Percentiles rank a stretch among this genome's conserved stretches.
Conservation (phyloP, 2,888 invertebrate species). For the Drosophila mercatorum region DNA sequence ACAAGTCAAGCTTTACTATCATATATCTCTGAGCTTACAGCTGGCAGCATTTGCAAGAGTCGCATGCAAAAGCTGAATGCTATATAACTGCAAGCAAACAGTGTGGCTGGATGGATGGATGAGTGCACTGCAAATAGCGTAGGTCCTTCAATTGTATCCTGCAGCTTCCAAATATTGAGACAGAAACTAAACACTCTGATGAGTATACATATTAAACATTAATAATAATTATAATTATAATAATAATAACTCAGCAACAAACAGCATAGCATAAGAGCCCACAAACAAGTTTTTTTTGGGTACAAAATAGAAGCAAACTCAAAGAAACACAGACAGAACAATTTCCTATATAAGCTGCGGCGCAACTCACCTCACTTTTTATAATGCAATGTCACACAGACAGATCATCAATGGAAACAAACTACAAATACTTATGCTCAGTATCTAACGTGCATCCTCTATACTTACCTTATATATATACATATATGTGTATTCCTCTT, state of each 20-base stretch:
- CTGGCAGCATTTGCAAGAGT: conserved; percentile 14
- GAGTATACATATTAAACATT: conserved; percentile 20
- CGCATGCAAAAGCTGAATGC: conserved; percentile 44
- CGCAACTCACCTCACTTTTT: conserved; percentile 59
- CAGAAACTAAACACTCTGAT: conserved; percentile 30
- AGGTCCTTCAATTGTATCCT: conserved; percentile 41
- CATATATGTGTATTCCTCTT: background rate
- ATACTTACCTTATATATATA: conserved; percentile 14
- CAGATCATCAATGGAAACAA: conserved; percentile 40
- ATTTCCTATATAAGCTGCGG: conserved; percentile 59
- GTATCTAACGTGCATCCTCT: conserved; percentile 1
- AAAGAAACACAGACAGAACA: conserved; percentile 8
- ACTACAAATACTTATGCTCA: conserved; percentile 29
- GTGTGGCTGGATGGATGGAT: conserved; percentile 9
- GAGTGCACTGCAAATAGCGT: conserved; percentile 12
- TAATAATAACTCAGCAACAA: conserved; percentile 13
- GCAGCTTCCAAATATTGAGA: conserved; percentile 56
- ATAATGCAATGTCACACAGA: conserved; percentile 56
- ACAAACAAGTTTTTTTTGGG: conserved; percentile 26
- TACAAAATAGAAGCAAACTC: background rate
- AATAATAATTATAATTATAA: background rate
- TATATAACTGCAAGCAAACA: conserved; percentile 31
- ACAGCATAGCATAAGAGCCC: conserved; percentile 43
- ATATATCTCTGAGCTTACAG: conserved; percentile 50
- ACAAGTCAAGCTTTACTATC: conserved; percentile 49